Base-by-base conservation (phyloP, 1,140 invertebrate species). In the Leptoteleia sp. region DNA sequence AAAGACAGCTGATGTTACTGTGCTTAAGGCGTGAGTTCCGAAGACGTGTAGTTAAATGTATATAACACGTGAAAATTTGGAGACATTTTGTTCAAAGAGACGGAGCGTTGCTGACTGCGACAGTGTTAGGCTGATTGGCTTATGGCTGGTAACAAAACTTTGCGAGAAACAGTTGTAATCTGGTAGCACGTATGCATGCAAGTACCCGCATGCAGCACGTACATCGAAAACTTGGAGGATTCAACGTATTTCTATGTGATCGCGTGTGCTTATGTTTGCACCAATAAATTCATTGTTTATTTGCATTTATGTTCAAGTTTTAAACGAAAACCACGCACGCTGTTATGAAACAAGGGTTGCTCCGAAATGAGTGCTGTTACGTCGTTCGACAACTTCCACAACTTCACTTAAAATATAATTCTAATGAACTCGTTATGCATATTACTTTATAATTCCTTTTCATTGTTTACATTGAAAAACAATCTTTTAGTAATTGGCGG, bases 71-170 rank as follows among this genome's bases (percentile, higher is more conserved):
- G 13, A 4, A 17, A 59, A 57, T 55, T 68, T 57, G 17, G 33
- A 67, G 50, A 16, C 47, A 27, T 55, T 52, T 55, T 55, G 62
- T n/a, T 12, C 22, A 9, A 13, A 42, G 15, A 33, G 43, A 19
- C 43, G 11, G 17, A 38, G 19, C 22, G 40, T 52, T 43, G 40
- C 12, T 25, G 22, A 48, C 9, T 57, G 35, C 31, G 40, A 54
- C 40, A 48, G 11, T 75, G 61, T 67, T 35, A 31, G 9, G 27
- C 61, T 75, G 71, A 75, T 75, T 75, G 61, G 61, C 71, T 75
- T 65, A 67, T 61, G 29, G 52, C 40, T 67, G 15, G 48, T 57
- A 43, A 38, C 52, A 57, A 59, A 75, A 75, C 71, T 75, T 75
- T 75, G 52, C 40, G 48, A 75, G 71, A 42, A 65, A 59, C 37